These are phyloP conservation scores for Agraylea sexmaculata DNA, from an alignment of 1,140 invertebrate genomes.

Conservation along the genomic window DNA sequence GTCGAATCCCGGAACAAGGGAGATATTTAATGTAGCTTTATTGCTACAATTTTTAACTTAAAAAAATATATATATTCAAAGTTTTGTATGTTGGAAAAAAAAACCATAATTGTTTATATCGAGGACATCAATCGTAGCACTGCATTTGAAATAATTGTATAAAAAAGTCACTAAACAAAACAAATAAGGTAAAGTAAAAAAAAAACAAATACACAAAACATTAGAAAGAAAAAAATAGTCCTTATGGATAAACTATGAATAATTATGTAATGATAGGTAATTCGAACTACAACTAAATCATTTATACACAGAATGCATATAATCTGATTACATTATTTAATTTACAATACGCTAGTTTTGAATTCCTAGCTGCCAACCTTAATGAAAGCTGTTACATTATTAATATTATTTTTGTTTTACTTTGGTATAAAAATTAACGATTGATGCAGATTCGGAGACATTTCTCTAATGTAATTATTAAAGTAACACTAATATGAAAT, in stretches of 20 bases:
- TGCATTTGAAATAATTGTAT: no score
- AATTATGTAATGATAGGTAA: no score
- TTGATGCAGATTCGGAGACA: constrained; percentile 19
- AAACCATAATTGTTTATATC: no score
- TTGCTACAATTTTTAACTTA: no score
- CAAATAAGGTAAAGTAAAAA: no score
- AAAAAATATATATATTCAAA: no score
- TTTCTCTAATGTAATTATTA: constrained; percentile 15
- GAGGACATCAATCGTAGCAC: no score
- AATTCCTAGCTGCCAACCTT: constrained; percentile 19
- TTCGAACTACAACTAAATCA: constrained; percentile 17
- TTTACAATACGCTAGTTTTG: constrained; percentile 19
- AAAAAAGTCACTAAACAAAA: no score
- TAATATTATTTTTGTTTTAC: constrained; percentile 23
- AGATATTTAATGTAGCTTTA: constrained; percentile 22
- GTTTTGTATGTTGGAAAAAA: no score
- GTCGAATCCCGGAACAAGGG: constrained; percentile 19
- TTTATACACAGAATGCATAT: constrained; percentile 11
- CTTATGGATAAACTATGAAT: no score
- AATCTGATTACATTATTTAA: constrained; percentile 16
- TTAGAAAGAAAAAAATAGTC: no score
- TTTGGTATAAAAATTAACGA: constrained; percentile 23
- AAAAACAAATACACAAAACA: no score
- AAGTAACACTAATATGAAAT: constrained; percentile 14
- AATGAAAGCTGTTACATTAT: constrained; percentile 19